A percentile compares a stretch with the other conserved stretches of the same genome.
phyloP scores from a whole-genome alignment of 2,888 invertebrate species.

The Pyrocoelia pectoralis region DNA sequence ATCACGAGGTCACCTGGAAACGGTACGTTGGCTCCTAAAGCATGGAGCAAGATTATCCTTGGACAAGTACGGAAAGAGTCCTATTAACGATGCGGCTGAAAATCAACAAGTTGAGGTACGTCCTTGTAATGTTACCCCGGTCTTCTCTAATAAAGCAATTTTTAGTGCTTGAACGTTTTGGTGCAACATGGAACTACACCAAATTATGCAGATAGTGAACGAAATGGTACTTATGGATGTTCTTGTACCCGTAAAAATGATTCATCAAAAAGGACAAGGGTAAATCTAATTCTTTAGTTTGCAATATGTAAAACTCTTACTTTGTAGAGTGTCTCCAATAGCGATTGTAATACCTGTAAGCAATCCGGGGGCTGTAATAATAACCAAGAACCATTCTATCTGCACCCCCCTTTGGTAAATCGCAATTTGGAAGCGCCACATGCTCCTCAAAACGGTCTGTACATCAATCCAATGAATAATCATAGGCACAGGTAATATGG shows the following conservation, averaged over 20 bases:
- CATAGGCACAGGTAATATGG: constrained; percentile 55
- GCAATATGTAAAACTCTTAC: constrained; percentile 4
- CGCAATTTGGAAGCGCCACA: constrained; percentile 57
- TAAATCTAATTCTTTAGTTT: constrained; percentile 4
- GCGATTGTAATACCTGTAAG: constrained; percentile 59
- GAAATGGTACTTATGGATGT: constrained; percentile 56
- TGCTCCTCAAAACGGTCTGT: constrained; percentile 78
- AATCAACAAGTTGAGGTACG: constrained; percentile 87
- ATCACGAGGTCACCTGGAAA: constrained; percentile 81
- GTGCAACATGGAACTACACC: constrained; percentile 81
- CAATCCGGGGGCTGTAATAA: constrained; percentile 47
- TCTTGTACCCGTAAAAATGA: constrained; percentile 59
- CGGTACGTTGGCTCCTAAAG: constrained; percentile 83
- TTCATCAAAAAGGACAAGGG: constrained; percentile 56
- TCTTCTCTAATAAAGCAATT: not conserved
- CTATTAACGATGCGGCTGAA: constrained; percentile 91
- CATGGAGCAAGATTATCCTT: constrained; percentile 83
- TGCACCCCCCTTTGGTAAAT: constrained; percentile 71
- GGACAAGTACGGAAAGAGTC: constrained; percentile 89
- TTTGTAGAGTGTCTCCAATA: constrained; percentile 50
- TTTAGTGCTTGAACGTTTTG: constrained; percentile 80
- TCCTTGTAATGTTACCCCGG: constrained; percentile 1
- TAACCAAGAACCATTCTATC: constrained; percentile 73
- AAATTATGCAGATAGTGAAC: constrained; percentile 64
- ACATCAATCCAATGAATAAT: constrained; percentile 82